A percentile compares a stretch with the other conserved stretches of the same genome.
These are phyloP conservation scores for Pipistrellus nathusii DNA, from an alignment of 2,797 vertebrate genomes.

Conservation along the genomic window DNA sequence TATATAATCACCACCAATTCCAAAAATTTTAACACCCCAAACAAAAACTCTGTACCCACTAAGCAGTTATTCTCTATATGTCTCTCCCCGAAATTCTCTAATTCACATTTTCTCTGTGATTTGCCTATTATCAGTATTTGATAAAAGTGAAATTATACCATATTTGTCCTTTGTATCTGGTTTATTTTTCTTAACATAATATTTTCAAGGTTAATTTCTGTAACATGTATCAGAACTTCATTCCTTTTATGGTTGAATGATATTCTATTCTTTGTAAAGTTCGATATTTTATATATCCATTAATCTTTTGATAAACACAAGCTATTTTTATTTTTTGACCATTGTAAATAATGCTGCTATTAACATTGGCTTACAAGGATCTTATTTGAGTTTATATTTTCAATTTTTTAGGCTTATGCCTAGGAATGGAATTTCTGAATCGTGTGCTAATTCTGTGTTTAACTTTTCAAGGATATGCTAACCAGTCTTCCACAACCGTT, in stretches of 20 bases:
- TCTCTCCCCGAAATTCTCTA: not conserved
- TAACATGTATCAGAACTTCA: not conserved
- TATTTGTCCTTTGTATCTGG: not conserved
- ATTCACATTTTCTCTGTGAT: not conserved
- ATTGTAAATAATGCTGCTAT: not conserved
- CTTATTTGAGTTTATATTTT: not conserved
- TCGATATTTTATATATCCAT: not conserved
- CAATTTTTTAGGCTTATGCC: not conserved
- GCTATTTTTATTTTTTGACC: not conserved
- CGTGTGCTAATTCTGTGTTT: not conserved
- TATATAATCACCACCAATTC: not conserved
- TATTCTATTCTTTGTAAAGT: not conserved
- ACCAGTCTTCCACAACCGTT: not conserved
- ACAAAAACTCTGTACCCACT: not conserved
- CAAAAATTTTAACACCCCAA: not conserved
- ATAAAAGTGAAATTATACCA: not conserved
- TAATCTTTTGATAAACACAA: not conserved
- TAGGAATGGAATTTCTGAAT: not conserved
- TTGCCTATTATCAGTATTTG: not conserved
- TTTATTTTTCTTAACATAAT: not conserved
- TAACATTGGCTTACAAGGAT: not conserved
- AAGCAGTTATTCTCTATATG: not conserved
- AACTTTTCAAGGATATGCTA: not conserved
- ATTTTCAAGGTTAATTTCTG: not conserved
- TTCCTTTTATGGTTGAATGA: not conserved